Base-by-base conservation (phyloP, 2,113 vertebrate genomes). In the Lates calcarifer region DNA sequence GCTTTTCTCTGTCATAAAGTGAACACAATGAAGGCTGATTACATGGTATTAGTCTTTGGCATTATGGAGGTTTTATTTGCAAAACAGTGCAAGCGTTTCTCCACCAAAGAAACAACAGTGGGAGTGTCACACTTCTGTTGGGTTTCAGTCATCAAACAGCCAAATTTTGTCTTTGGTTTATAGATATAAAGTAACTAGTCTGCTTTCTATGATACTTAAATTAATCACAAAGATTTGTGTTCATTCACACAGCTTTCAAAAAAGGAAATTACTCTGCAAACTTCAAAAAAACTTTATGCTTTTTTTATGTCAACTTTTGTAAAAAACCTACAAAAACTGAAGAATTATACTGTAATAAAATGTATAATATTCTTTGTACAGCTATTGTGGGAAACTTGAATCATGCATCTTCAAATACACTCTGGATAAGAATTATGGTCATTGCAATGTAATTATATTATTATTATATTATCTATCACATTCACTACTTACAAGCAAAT, bases 1-100 rank as follows among this genome's bases (percentile, higher is more conserved):
- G 62, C 74, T 89, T 90, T 87, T 78, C 74, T 78, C 79, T 63
- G 64, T 75, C 75, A 81, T 31, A 71, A 76, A 91, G 81, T 77
- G 68, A 83, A 77, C 75, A 91, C 90, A 90, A 91, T 83, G 82
- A 81, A 51, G 64, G 61, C 70, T 79, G 81, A 75, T 62, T 81
- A 79, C 70, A 86, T 79, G 53, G 45, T 83, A 71, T 88, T 82
- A 83, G 71, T 69, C 64, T 81, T 74, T 86, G 82, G 77, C 77
- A 79, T 82, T 84, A 29, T 13, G 7, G 35, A 45, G 43, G 35
- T 70, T 81, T 83, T 75, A 82, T 86, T 86, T 79, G 62, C 60
- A 74, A 86, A 88, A 89, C 58, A 63, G 43, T 41, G 20, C 62
- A 83, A 71, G 43, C 60, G 76, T 77, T 62, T 66, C 58, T 81